Evolutionary conservation across 2,797 vertebrate species (phyloP).

Genomic region (Liasis olivaceus): DNA sequence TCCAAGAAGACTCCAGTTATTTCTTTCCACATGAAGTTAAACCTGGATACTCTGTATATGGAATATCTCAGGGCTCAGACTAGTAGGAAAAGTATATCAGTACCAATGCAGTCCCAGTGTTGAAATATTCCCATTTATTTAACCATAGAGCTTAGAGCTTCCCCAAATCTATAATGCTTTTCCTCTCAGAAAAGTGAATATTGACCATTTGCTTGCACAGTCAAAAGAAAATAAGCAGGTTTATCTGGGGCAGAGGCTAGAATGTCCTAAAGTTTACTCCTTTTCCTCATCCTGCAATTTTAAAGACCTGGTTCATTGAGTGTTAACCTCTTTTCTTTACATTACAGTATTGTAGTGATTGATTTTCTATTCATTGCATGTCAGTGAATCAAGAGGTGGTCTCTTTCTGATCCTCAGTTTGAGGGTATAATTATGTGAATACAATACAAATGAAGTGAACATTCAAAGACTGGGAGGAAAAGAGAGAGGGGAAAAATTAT

Average conservation of each 20-base stretch:
- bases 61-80: neutral
- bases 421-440: neutral
- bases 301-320: neutral
- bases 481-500: neutral
- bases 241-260: neutral
- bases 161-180: neutral
- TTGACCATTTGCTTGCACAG: neutral
- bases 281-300: neutral
- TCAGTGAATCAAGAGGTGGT: neutral
- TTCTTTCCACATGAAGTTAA: neutral
- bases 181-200: neutral
- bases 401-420: neutral
- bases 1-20: neutral
- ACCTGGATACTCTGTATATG: neutral
- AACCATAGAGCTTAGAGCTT: neutral
- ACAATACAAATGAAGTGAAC: conserved; percentile 8
- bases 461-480: neutral
- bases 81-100: neutral
- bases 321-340: neutral
- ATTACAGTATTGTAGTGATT: neutral
- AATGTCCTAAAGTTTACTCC: neutral
- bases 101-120: neutral
- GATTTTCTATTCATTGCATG: neutral
- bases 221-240: neutral
- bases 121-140: neutral